Base-by-base conservation (phyloP, 2,888 invertebrate species). In the Megamerina dolium region DNA sequence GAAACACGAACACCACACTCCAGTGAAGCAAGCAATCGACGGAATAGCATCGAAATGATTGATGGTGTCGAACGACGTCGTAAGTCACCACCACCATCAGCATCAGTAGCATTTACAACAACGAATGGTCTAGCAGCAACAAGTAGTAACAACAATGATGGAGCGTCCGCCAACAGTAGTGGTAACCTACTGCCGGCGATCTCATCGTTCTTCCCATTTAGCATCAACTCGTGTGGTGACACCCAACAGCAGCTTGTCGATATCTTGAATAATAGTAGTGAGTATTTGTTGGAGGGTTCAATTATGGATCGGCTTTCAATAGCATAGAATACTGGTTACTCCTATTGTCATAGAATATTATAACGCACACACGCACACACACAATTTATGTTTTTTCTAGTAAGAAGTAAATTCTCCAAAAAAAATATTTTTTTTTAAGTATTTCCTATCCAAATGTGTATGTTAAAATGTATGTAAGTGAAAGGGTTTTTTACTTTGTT, bases 181-280 rank as follows among this genome's bases (percentile, higher is more conserved):
- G 38, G 30, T 31, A 35, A 35, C 31, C 31, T 55, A 31, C 46
- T 70, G 41, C 67, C 70, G 26, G 61, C 63, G 19, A 61, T 72
- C 13, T 71, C 72, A 9, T 72, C 72, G 4, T 72, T 72, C 55
- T 72, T 72, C 47, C 72, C 72, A 5, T 72, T 72, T 48, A 70
- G 71, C 43, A 59, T 65, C 47, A 66, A 66, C 34, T 59, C 59
- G 16, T n/a, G n/a, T n/a, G 56, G 58, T 29, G 62, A 61, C 53
- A 61, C 68, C 41, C 62, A 66, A 32, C 66, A 68, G 36, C 70
- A 71, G 48, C 57, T 72, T 14, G 65, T 64, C 46, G 69, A 72
- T 46, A 68, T 72, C 34, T 52, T 72, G 34, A 68, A 66, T 35
- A 60, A 61, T 49, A 70, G 69, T 52, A 67, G 61, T 46, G 70